These are phyloP conservation scores for Enteromius anoplus DNA, from an alignment of 2,797 vertebrate species.

Conservation along the genomic window DNA sequence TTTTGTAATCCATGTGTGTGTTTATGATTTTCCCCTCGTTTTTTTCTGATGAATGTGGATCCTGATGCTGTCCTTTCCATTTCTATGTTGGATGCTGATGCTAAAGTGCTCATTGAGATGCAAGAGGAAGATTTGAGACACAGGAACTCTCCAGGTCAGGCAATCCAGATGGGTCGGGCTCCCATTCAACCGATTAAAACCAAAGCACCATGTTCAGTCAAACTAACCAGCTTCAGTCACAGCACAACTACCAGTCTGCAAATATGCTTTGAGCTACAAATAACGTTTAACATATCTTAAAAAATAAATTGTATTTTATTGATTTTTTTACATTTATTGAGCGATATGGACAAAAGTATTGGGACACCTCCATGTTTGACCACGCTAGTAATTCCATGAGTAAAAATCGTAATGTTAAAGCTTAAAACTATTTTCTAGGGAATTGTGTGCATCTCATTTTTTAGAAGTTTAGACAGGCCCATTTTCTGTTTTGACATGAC, in stretches of 20 bases:
- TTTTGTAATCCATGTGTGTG: constrained; percentile 45
- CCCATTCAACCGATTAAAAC: constrained; percentile 52
- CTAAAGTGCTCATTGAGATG: constrained; percentile 85
- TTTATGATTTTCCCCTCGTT: constrained; percentile 50
- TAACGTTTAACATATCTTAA: not conserved
- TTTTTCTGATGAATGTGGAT: constrained; percentile 57
- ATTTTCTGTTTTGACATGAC: too few species aligned
- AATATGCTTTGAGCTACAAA: constrained; percentile 42
- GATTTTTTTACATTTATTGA: not conserved
- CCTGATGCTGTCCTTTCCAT: constrained; percentile 64
- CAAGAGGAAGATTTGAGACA: constrained; percentile 85
- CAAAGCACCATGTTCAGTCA: constrained; percentile 29
- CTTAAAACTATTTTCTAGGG: not conserved
- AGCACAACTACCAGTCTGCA: constrained; percentile 35
- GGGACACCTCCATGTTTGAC: not conserved
- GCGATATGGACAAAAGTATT: constrained; percentile 1
- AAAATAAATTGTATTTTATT: not conserved
- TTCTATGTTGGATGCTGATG: constrained; percentile 65
- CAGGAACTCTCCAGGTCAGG: constrained; percentile 83
- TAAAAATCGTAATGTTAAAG: not conserved
- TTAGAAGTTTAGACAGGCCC: too few species aligned
- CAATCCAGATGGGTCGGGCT: constrained; percentile 53
- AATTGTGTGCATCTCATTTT: too few species aligned
- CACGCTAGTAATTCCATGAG: not conserved
- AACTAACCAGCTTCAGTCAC: constrained; percentile 30